Base-by-base conservation (phyloP, 2,113 vertebrate species). In the Manacus vitellinus region DNA sequence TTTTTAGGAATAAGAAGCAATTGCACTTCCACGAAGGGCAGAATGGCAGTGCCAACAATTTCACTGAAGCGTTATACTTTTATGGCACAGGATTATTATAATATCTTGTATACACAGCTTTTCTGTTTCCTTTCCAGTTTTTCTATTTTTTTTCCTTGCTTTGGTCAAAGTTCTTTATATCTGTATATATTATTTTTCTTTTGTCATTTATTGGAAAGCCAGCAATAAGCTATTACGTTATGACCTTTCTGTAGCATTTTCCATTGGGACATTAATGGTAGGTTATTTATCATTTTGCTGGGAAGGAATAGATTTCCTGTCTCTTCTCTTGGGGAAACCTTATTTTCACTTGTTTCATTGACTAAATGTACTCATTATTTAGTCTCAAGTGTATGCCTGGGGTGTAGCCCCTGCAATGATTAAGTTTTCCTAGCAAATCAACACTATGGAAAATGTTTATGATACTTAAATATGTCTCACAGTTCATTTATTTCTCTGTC, bases 311-410 rank as follows among this genome's bases (percentile, higher is more conserved):
- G 95, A 97, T 96, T 95, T 97, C 74, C 74, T 94, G 58, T 82
- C 90, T 97, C 76, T 96, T 91, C 95, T 94, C 93, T 73, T 92
- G 88, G 70, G 92, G 55, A 85, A 92, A 95, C 78, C 95, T 96
- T 89, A 93, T 80, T 95, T 95, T 91, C 80, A 61, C 83, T 97
- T 95, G 78, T 97, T 97, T 94, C 95, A 93, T 96, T 96, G 95
- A 96, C 93, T 94, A 94, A 96, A 96, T 95, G 28, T 87, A 88
- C 94, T 97, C 94, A 92, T 97, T 97, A 94, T 92, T 94, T 85
- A 94, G 85, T 95, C 92, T 97, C 91, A 95, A 94, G 88, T 74
- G 72, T 81, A 82, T 63, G 92, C 92, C 91, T 74, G 59, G 85
- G 83, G 91, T 91, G 72, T 88, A 96, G 72, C 87, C 78, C 61